A percentile compares a stretch with the other conserved stretches of the same genome.
phyloP scores from a whole-genome alignment of 2,888 invertebrate species.

The Byasa hedistus region DNA sequence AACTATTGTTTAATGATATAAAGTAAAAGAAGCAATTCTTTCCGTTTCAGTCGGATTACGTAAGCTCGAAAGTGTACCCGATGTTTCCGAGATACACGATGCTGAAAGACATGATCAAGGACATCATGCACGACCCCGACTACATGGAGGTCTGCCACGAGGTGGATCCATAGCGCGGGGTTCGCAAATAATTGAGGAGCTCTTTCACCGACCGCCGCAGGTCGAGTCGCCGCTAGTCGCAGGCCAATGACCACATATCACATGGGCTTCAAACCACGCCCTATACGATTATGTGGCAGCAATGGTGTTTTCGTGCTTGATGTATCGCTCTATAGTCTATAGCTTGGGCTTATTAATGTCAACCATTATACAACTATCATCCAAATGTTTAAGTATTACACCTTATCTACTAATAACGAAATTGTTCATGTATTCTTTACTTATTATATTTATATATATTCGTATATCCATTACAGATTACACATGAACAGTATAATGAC shows the following conservation, averaged over 20 bases:
- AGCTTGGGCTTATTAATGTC: conserved; percentile 1
- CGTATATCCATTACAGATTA: too few species aligned
- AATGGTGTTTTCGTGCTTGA: conserved; percentile 19
- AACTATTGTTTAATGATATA: too few species aligned
- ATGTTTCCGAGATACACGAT: conserved; percentile 96
- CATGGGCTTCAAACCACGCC: background rate
- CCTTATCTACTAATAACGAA: too few species aligned
- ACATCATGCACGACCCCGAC: conserved; percentile 96
- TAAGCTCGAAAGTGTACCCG: conserved; percentile 94
- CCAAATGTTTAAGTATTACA: too few species aligned
- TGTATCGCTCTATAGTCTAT: conserved; percentile 17
- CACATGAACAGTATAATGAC: background rate
- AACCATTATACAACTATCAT: too few species aligned
- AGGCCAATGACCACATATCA: conserved; percentile 32
- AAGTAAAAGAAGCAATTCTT: too few species aligned
- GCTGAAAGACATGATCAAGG: conserved; percentile 98
- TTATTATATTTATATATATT: too few species aligned
- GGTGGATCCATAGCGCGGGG: conserved; percentile 85
- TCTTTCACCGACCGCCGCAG: conserved; percentile 71
- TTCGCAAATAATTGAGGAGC: conserved; percentile 77
- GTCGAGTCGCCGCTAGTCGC: conserved; percentile 68
- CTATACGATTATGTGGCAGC: background rate
- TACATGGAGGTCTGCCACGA: conserved; percentile 98
- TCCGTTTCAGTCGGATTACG: conserved; percentile 91
- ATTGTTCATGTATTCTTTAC: too few species aligned